Evolutionary conservation across 2,797 vertebrate genomes (phyloP), one percentile per base, ranked within the genome.

Genomic region (Manis crassicaudata): DNA sequence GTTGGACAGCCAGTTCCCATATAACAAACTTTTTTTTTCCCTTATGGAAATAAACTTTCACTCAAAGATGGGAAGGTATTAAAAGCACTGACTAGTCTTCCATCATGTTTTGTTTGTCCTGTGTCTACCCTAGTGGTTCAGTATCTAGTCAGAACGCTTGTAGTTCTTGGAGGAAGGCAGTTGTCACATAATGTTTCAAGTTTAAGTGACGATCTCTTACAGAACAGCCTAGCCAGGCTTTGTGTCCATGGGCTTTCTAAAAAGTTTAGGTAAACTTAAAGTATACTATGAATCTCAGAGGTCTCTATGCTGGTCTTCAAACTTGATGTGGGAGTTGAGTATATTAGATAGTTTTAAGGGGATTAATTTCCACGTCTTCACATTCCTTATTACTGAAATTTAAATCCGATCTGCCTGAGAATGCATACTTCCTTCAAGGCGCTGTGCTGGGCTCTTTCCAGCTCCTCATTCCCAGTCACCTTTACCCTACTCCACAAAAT

Each of bases 211-310:
- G 9, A 56, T 58, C n/a, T 85, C 56, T 87, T n/a, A 35, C 32
- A 67, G 35, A 70, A 16, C 20, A 43, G 27, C 67, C 37, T 29
- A 72, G 73, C 27, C 84, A 70, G 87, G 40, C 40, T 77, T 76
- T 62, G 63, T 81, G 46, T 60, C 12, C 35, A 50, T 46, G 37
- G 50, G 80, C n/a, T 92, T 81, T 75, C 67, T 77, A 60, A 88
- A 92, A 90, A 37, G 14, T 65, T 92, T 40, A 79, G 32, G 32
- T 83, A 70, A 89, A 72, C 54, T 54, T 92, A 25, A 86, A 92
- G 68, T n/a, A 77, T 2, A 46, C 4, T 18, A 10, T 67, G 70
- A 29, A 56, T 21, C n/a, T 79, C 85, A 63, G 81, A 72, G n/a
- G 29, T 67, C 68, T 85, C 25, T 52, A 40, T 9, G 14, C 1